Conservation (phyloP, 2,888 invertebrate species). For the Nebria salina region DNA sequence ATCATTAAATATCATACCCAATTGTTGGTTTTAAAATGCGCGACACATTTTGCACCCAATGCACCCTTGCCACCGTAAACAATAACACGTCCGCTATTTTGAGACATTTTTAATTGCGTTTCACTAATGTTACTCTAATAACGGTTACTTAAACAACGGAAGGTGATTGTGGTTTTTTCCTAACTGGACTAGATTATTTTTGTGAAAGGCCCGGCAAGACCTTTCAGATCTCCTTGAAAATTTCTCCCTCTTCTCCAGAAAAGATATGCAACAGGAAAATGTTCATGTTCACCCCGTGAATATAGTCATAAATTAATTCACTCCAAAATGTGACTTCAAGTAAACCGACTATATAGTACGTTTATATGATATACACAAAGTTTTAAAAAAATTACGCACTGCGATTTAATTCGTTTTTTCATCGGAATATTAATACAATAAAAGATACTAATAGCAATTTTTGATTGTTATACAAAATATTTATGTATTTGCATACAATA, state of each 20-base stretch:
- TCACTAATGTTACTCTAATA: not conserved
- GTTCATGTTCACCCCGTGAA: too few relatives aligned
- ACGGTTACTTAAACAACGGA: not conserved
- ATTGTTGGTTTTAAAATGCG: slow-evolving; percentile 88
- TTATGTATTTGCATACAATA: too few relatives aligned
- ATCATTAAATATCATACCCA: slow-evolving; percentile 71
- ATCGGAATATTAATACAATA: too few relatives aligned
- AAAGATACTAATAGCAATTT: too few relatives aligned
- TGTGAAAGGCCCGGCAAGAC: not conserved
- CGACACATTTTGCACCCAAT: slow-evolving; percentile 87
- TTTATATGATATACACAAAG: too few relatives aligned
- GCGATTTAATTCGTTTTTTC: too few relatives aligned
- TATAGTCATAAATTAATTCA: too few relatives aligned
- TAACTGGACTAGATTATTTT: not conserved
- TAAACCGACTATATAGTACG: too few relatives aligned
- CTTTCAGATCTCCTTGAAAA: not conserved
- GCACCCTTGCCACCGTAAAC: slow-evolving; percentile 98
- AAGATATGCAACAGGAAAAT: too few relatives aligned
- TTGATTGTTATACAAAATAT: too few relatives aligned
- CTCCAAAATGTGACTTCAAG: too few relatives aligned
- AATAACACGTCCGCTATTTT: slow-evolving; percentile 73
- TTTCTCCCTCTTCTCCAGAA: not conserved
- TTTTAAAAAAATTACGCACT: too few relatives aligned
- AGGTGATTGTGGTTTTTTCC: not conserved
- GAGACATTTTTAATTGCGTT: slow-evolving; percentile 18